These are phyloP conservation scores for Tetragonula clypearis DNA, from an alignment of 1,140 invertebrate genomes.

Conservation along the genomic window DNA sequence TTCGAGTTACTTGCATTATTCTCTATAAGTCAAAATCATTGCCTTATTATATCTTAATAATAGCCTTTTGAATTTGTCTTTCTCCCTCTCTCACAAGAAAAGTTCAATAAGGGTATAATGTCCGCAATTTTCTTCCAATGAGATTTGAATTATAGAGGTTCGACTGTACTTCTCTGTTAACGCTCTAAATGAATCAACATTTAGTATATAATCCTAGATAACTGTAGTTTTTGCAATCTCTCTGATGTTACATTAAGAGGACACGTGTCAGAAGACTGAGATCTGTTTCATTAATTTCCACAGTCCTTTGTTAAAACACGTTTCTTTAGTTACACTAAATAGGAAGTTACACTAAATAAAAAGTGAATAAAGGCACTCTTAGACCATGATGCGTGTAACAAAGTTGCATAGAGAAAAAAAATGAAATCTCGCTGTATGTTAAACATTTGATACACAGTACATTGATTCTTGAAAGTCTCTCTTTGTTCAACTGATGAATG, in stretches of 20 bases:
- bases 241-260: conserved; percentile 2
- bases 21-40: too few relatives aligned
- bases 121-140: too few relatives aligned
- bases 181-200: conserved; percentile 9
- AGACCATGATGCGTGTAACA: conserved; percentile 43
- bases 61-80: too few relatives aligned
- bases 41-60: too few relatives aligned
- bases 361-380: conserved; percentile 60
- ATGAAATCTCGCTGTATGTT: not conserved
- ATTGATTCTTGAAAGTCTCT: not conserved
- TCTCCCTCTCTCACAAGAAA: too few relatives aligned
- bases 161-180: not conserved
- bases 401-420: not conserved
- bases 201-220: not conserved
- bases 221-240: not conserved
- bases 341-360: conserved; percentile 3
- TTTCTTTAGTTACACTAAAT: conserved; percentile 21
- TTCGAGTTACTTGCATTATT: too few relatives aligned
- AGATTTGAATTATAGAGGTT: too few relatives aligned
- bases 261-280: conserved; percentile 37
- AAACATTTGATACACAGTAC: not conserved
- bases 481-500: not conserved
- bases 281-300: conserved; percentile 22
- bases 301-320: conserved; percentile 13
- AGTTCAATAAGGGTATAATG: too few relatives aligned